Base-by-base conservation (phyloP, 2,797 vertebrate genomes). In the Natrix natrix region DNA sequence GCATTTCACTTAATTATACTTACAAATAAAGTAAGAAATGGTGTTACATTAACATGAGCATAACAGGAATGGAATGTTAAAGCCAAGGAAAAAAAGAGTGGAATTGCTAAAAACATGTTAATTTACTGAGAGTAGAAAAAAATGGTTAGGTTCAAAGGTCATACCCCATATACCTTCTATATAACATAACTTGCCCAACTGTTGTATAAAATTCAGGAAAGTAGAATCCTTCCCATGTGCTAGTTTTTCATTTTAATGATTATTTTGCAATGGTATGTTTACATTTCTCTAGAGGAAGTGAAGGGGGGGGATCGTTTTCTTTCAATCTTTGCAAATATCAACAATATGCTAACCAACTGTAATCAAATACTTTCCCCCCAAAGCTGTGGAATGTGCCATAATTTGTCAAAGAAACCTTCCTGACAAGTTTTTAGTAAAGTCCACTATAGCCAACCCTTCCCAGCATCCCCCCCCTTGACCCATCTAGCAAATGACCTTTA, bases 371-470 rank as follows among this genome's bases (percentile, higher is more conserved):
- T 98, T 98, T 97, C 94, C 95, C 96, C 97, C 94, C 96, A 97
- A 97, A 97, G 97, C 97, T 95, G 61, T 96, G 99, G 98, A 99
- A 99, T 99, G 98, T 94, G 96, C 98, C 98, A 99, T 99, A 98
- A 99, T 99, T 99, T 99, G 98, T 99, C 98, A 98, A 98, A 97
- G 98, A 98, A 98, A 26, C 98, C 98, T 98, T 98, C 97, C 98
- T 98, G 98, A 99, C 98, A 99, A 98, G 98, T 98, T 97, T 98
- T 99, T 98, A 98, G 98, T 98, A 98, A 98, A 98, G 98, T 98
- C 98, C 98, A 98, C 98, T 98, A 98, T 98, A 98, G 98, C 98
- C 97, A 97, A 98, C 98, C 98, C 98, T 98, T 97, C 96, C 97
- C 95, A 5, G 98, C 98, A 98, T 37, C 32, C 32, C 99, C 97